A percentile compares a stretch with the other conserved stretches of the same genome.
These are phyloP conservation scores for Acipenser ruthenus DNA, from an alignment of 2,797 vertebrate genomes.

Conservation along the genomic window DNA sequence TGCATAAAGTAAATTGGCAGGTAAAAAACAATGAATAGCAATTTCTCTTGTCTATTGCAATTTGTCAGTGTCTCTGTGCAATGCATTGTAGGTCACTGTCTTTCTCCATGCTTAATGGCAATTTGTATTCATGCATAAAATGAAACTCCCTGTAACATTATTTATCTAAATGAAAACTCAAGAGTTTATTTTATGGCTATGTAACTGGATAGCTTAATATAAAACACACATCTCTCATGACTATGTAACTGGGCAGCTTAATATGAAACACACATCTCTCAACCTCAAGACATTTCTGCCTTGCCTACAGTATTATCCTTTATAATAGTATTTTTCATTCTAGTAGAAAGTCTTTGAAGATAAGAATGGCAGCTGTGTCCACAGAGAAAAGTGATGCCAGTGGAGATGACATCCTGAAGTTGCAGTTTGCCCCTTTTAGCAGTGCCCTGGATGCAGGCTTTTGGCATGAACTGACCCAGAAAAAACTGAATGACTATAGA, in stretches of 20 bases:
- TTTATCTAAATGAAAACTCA: background rate
- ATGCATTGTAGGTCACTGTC: background rate
- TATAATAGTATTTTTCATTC: constrained; percentile 12
- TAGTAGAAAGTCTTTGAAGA: constrained; percentile 14
- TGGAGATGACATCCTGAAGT: constrained; percentile 41
- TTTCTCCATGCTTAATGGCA: background rate
- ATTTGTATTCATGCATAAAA: background rate
- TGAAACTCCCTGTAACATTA: background rate
- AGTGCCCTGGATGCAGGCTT: constrained; percentile 92
- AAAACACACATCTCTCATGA: too few relatives aligned
- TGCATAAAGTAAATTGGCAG: background rate
- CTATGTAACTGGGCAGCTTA: too few relatives aligned
- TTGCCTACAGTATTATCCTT: too few relatives aligned
- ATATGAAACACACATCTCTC: too few relatives aligned
- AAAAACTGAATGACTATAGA: constrained; percentile 89
- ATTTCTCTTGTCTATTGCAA: background rate
- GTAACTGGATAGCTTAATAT: too few relatives aligned
- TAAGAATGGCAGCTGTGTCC: constrained; percentile 54
- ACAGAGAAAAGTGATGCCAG: constrained; percentile 24
- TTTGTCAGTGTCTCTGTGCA: background rate
- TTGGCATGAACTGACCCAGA: constrained; percentile 94
- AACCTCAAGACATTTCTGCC: too few relatives aligned
- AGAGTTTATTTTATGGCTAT: too few relatives aligned
- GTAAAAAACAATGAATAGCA: background rate
- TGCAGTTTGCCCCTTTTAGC: constrained; percentile 90